These are phyloP conservation scores for Danio aesculapii DNA, from an alignment of 2,797 vertebrate genomes.

Conservation along the genomic window DNA sequence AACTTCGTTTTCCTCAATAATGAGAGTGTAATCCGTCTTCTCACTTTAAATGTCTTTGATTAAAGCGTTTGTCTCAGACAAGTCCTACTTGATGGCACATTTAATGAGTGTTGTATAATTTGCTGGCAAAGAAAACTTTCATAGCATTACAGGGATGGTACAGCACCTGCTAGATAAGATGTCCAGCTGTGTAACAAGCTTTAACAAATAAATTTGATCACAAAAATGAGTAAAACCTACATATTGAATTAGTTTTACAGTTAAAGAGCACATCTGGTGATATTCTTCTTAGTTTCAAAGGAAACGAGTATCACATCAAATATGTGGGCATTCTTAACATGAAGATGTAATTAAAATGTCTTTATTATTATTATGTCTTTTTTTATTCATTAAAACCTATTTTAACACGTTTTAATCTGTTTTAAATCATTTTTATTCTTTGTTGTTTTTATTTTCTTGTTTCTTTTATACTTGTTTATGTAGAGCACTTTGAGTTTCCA, in stretches of 20 bases:
- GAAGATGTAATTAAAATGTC: neutral
- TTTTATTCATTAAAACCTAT: too few relatives aligned
- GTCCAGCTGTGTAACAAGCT: conserved; percentile 44
- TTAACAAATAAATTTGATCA: conserved; percentile 17
- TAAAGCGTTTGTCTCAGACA: conserved; percentile 57
- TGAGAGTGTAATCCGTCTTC: conserved; percentile 53
- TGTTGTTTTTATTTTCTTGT: too few relatives aligned
- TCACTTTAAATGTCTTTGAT: conserved; percentile 55
- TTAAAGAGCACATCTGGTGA: conserved; percentile 10
- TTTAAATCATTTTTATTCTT: too few relatives aligned
- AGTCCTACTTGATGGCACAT: conserved; percentile 44
- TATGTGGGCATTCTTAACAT: conserved; percentile 19
- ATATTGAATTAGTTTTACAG: conserved; percentile 18
- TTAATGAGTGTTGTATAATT: conserved; percentile 58
- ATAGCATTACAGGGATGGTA: neutral
- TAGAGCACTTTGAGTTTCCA: too few relatives aligned
- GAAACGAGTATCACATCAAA: conserved; percentile 23
- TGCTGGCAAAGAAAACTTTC: conserved; percentile 44
- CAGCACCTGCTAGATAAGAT: conserved; percentile 21
- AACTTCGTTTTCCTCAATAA: conserved; percentile 53
- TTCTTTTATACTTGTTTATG: too few relatives aligned
- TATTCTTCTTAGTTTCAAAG: conserved; percentile 11
- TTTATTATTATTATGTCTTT: too few relatives aligned
- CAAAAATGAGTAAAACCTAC: neutral
- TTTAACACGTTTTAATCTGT: too few relatives aligned